These are phyloP conservation scores for Astur gentilis DNA, from an alignment of 2,113 vertebrate genomes.

Conservation along the genomic window DNA sequence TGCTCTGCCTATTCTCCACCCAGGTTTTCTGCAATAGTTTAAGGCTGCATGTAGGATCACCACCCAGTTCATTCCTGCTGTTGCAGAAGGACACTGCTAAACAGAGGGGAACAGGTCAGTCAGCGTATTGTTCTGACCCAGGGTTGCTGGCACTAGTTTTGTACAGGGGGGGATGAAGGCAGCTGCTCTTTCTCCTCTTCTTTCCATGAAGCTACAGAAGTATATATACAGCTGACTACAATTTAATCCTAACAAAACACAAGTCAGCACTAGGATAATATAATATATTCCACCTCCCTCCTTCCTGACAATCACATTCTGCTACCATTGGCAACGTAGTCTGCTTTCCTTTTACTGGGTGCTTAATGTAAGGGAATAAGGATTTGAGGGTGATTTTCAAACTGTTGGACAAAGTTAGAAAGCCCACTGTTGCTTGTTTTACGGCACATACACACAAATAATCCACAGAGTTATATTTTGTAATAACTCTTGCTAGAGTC, in stretches of 20 bases:
- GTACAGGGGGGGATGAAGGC: neutral
- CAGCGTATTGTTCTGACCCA: rapidly evolving
- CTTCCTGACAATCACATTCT: neutral
- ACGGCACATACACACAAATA: rapidly evolving
- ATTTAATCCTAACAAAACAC: neutral
- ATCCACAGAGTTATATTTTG: neutral
- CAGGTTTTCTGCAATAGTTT: neutral
- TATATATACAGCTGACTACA: neutral
- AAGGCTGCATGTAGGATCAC: neutral
- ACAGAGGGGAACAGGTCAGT: rapidly evolving
- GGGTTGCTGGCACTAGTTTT: neutral
- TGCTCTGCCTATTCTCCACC: constrained; percentile 36
- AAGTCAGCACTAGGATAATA: neutral
- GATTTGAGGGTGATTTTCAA: neutral
- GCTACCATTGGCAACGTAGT: neutral
- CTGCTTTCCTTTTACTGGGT: neutral
- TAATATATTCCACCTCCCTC: neutral
- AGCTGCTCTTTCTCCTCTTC: neutral
- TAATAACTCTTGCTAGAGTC: neutral
- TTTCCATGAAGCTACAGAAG: neutral
- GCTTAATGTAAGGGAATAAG: neutral
- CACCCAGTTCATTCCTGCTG: neutral
- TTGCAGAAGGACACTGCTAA: neutral
- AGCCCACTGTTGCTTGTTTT: neutral
- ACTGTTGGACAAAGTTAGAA: neutral